These are phyloP conservation scores for Marmota flaviventris DNA, from an alignment of 2,113 vertebrate genomes.

Conservation along the genomic window DNA sequence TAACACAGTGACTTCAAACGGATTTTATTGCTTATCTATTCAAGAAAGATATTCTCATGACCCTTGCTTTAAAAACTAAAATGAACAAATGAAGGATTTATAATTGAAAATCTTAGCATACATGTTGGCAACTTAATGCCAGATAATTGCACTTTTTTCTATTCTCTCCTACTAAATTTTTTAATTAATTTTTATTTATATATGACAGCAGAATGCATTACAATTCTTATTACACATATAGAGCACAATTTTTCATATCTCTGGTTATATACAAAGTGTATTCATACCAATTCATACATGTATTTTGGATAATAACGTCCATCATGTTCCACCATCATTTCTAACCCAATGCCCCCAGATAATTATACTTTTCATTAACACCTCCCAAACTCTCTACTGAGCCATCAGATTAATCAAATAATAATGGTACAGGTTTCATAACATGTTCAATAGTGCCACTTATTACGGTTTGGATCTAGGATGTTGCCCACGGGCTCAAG, in stretches of 20 bases:
- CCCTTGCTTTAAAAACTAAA: constrained; percentile 83
- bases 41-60: constrained; percentile 76
- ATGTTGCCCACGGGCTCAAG: background rate
- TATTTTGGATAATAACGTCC: too few species aligned
- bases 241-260: too few species aligned
- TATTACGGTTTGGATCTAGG: background rate
- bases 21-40: constrained; percentile 79
- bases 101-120: constrained; percentile 77
- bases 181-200: too few species aligned
- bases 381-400: constrained; percentile 80
- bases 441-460: constrained; percentile 56
- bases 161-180: too few species aligned
- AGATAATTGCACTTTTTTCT: constrained; percentile 81
- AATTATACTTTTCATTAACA: constrained; percentile 84
- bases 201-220: too few species aligned
- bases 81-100: constrained; percentile 80
- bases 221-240: too few species aligned
- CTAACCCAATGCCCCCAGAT: background rate
- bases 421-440: constrained; percentile 60
- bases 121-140: constrained; percentile 74
- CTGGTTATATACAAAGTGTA: too few species aligned
- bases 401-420: constrained; percentile 79
- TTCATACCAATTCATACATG: too few species aligned
- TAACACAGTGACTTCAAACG: constrained; percentile 52
- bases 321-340: too few species aligned